These are phyloP conservation scores for Pithys albifrons DNA, from an alignment of 2,113 vertebrate species.

Conservation along the genomic window DNA sequence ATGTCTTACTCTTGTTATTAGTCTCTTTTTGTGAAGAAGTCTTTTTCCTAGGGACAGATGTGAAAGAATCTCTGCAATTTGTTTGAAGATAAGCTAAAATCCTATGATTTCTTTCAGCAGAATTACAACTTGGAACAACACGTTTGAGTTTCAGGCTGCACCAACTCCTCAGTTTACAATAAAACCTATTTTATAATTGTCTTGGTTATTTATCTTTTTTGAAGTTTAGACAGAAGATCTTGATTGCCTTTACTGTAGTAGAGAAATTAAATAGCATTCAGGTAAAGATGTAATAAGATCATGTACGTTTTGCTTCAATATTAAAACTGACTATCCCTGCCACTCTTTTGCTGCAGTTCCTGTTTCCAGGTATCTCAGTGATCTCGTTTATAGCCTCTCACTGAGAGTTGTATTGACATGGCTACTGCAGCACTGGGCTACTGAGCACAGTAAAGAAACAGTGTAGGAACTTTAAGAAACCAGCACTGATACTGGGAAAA, in stretches of 20 bases:
- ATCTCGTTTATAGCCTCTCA: not conserved
- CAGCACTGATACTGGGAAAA: not conserved
- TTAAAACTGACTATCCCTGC: fast-evolving
- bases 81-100: not conserved
- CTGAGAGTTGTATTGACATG: not conserved
- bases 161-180: not conserved
- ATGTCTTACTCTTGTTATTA: fast-evolving
- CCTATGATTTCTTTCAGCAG: not conserved
- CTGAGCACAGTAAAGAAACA: not conserved
- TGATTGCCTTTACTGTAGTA: not conserved
- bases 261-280: not conserved
- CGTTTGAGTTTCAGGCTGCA: not conserved
- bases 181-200: not conserved
- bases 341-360: not conserved
- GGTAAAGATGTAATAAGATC: not conserved
- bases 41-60: not conserved
- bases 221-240: not conserved
- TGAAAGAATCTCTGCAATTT: not conserved
- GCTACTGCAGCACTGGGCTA: not conserved
- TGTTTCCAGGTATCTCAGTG: not conserved
- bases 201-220: not conserved
- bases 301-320: fast-evolving
- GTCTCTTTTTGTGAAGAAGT: not conserved
- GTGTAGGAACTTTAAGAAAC: not conserved
- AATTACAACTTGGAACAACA: not conserved